Percentiles rank a stretch among this genome's conserved stretches.
Evolutionary conservation across 2,113 vertebrate species (phyloP).

Genomic region (Formicarius rufipectus): DNA sequence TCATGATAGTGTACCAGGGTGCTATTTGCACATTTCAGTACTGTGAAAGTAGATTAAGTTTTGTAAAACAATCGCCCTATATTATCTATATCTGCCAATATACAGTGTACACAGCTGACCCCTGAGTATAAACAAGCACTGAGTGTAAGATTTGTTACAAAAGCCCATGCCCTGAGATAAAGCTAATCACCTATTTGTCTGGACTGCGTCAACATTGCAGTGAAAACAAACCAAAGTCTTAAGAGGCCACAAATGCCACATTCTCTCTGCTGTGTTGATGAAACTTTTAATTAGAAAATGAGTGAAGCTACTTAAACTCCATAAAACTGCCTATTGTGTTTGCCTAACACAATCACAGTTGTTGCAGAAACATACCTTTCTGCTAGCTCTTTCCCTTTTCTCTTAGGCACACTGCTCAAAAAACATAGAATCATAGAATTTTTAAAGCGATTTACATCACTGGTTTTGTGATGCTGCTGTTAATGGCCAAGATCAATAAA

Average conservation of each 20-base stretch:
- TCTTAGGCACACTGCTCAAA: background rate
- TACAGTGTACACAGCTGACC: background rate
- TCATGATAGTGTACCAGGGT: background rate
- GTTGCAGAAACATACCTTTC: constrained; percentile 5
- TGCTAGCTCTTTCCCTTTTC: constrained; percentile 24
- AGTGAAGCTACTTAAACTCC: constrained; percentile 17
- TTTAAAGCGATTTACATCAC: constrained; percentile 34
- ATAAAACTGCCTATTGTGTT: background rate
- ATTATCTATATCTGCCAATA: background rate
- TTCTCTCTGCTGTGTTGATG: background rate
- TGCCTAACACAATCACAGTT: background rate
- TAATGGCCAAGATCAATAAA: constrained; percentile 67
- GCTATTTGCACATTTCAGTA: background rate
- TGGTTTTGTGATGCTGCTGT: constrained; percentile 27
- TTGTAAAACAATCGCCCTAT: background rate
- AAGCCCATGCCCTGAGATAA: background rate
- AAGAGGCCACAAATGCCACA: background rate
- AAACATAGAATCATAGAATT: background rate
- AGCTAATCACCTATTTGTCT: background rate
- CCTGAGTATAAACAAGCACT: background rate
- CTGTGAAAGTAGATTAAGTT: background rate
- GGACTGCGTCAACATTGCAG: background rate
- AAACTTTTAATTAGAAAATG: constrained; percentile 17
- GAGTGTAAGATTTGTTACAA: background rate
- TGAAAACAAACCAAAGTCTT: background rate